Evolutionary conservation across 2,888 invertebrate species (phyloP).

Genomic region (Labia minor): DNA sequence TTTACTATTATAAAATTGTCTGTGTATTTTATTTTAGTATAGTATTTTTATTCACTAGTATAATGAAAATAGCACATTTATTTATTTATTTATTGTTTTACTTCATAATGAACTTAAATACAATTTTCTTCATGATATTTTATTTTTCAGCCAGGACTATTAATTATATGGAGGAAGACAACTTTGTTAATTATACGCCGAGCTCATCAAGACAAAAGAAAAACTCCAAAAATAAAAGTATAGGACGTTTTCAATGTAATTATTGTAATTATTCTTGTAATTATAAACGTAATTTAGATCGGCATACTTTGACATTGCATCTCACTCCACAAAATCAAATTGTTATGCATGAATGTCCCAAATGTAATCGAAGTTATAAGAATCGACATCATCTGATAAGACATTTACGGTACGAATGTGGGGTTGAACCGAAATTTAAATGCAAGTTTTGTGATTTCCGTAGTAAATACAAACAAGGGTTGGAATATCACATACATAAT

Average conservation of each 20-base stretch:
- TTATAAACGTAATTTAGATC: neutral
- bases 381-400: slow-evolving; percentile 33
- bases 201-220: neutral
- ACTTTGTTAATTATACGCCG: neutral
- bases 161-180: neutral
- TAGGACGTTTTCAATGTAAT: neutral
- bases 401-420: slow-evolving; percentile 30
- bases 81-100: no score
- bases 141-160: no score
- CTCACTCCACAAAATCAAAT: neutral
- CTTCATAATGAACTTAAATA: no score
- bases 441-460: slow-evolving; percentile 46
- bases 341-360: slow-evolving; percentile 27
- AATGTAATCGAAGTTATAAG: slow-evolving; percentile 32
- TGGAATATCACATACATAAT: slow-evolving; percentile 9
- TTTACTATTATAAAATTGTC: no score
- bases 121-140: no score
- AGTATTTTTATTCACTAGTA: no score
- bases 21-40: no score
- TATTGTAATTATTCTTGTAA: neutral
- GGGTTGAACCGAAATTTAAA: slow-evolving; percentile 27
- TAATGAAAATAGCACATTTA: no score
- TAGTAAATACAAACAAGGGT: slow-evolving; percentile 14
- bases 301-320: neutral
- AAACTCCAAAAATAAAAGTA: neutral